Conservation (phyloP, 2,888 invertebrate species). For the Hirtodrosophila duncani region DNA sequence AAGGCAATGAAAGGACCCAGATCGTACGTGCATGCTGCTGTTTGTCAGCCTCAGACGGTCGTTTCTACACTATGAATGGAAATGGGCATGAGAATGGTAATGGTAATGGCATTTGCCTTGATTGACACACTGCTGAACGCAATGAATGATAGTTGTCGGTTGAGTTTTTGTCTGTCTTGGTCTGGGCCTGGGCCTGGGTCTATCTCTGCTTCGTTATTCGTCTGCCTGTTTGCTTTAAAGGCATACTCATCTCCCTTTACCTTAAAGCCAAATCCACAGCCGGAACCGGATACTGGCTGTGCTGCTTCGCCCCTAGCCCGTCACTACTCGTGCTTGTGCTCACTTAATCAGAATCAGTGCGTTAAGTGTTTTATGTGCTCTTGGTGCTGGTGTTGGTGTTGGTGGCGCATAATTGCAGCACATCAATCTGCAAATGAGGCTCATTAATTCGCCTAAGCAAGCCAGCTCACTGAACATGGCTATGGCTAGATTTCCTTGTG, state of each 20-base stretch:
- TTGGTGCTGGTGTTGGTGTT: slow-evolving; percentile 22
- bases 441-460: slow-evolving; percentile 60
- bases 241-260: slow-evolving; percentile 9
- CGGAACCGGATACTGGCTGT: not conserved
- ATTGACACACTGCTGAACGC: slow-evolving; percentile 66
- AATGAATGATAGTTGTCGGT: slow-evolving; percentile 35
- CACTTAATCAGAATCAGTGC: slow-evolving; percentile 71
- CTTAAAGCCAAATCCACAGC: slow-evolving; percentile 33
- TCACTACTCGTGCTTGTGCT: slow-evolving; percentile 19
- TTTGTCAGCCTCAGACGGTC: slow-evolving; percentile 8
- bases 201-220: not conserved
- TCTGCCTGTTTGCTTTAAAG: slow-evolving; percentile 46
- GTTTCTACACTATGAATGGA: slow-evolving; percentile 32
- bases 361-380: slow-evolving; percentile 58
- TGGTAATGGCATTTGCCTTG: slow-evolving; percentile 51
- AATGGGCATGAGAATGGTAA: slow-evolving; percentile 42
- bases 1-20: slow-evolving; percentile 19
- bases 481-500: not conserved
- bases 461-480: slow-evolving; percentile 2
- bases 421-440: slow-evolving; percentile 69
- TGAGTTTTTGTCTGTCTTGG: not conserved
- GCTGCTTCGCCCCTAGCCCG: not conserved
- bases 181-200: not conserved
- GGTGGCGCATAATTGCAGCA: slow-evolving; percentile 62
- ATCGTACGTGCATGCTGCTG: slow-evolving; percentile 27